A percentile compares a stretch with the other conserved stretches of the same genome.
Evolutionary conservation across 1,140 invertebrate genomes (phyloP).

Genomic region (Drosophila tropicalis): DNA sequence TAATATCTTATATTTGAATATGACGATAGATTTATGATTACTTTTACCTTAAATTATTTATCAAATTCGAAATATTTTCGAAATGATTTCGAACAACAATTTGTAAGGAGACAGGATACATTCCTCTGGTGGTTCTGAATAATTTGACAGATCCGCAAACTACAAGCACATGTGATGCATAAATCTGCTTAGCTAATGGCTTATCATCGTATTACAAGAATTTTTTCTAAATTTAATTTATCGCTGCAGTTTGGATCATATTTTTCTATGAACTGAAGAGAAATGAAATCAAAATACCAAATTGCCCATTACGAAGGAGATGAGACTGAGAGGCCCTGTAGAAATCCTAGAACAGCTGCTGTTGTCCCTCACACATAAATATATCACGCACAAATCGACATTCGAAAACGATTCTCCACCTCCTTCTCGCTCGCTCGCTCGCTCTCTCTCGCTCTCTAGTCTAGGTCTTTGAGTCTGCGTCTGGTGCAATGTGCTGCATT

Average conservation of each 20-base stretch:
- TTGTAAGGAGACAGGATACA: too few relatives aligned
- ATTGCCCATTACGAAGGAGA: neutral
- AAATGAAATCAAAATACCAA: constrained; percentile 1
- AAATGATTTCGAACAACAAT: too few relatives aligned
- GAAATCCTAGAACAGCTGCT: constrained; percentile 7
- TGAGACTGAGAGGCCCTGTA: neutral
- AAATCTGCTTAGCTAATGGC: neutral
- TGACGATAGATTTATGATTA: too few relatives aligned
- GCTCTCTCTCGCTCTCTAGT: neutral
- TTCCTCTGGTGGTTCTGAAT: too few relatives aligned
- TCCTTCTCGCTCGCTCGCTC: neutral
- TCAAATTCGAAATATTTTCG: too few relatives aligned
- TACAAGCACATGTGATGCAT: neutral
- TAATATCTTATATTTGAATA: too few relatives aligned
- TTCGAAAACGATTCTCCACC: neutral
- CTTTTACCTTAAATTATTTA: too few relatives aligned
- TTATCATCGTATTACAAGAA: constrained; percentile 5
- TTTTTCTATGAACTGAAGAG: constrained; percentile 3
- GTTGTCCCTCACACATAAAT: neutral
- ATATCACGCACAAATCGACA: constrained; percentile 1
- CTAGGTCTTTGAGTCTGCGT: constrained; percentile 16
- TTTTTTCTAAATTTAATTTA: constrained; percentile 5
- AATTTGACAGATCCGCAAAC: neutral
- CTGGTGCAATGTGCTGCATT: constrained; percentile 75
- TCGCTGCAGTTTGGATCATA: neutral